Percentiles rank a stretch among this genome's conserved stretches.
Conservation (phyloP, 2,797 vertebrate species). For the Crypturellus tataupa region DNA sequence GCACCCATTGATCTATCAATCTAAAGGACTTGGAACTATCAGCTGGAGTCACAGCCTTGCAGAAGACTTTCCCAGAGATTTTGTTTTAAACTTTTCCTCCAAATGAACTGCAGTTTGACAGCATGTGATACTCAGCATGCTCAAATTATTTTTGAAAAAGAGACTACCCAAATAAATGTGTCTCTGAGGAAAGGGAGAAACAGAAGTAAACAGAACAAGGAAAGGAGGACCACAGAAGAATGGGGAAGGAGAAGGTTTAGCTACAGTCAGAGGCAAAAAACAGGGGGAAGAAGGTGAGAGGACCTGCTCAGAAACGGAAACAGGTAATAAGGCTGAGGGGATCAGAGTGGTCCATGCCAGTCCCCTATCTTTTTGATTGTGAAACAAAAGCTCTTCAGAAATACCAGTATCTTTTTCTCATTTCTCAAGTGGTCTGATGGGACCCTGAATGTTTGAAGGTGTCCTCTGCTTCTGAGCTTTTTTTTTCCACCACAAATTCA, state of each 20-base stretch:
- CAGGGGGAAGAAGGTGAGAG: rapidly evolving
- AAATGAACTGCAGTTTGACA: neutral
- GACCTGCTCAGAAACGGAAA: neutral
- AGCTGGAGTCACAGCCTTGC: neutral
- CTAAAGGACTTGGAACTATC: neutral
- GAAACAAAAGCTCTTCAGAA: neutral
- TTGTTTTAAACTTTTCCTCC: neutral
- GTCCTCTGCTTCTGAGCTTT: neutral
- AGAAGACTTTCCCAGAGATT: neutral
- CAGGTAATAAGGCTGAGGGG: neutral
- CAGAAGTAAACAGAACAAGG: neutral
- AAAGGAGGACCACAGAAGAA: neutral
- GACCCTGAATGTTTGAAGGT: neutral
- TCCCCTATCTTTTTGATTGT: neutral
- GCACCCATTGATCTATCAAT: neutral
- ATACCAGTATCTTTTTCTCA: neutral
- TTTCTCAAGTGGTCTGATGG: neutral
- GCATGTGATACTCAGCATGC: neutral
- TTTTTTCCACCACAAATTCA: neutral
- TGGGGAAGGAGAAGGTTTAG: neutral
- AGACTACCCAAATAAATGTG: neutral
- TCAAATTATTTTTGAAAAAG: neutral
- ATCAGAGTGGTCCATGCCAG: neutral
- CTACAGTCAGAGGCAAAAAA: neutral
- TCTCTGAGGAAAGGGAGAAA: neutral